Percentiles rank a stretch among this genome's conserved stretches.
phyloP scores from a whole-genome alignment of 1,140 invertebrate genomes.

The Macrobrachium rosenbergii region DNA sequence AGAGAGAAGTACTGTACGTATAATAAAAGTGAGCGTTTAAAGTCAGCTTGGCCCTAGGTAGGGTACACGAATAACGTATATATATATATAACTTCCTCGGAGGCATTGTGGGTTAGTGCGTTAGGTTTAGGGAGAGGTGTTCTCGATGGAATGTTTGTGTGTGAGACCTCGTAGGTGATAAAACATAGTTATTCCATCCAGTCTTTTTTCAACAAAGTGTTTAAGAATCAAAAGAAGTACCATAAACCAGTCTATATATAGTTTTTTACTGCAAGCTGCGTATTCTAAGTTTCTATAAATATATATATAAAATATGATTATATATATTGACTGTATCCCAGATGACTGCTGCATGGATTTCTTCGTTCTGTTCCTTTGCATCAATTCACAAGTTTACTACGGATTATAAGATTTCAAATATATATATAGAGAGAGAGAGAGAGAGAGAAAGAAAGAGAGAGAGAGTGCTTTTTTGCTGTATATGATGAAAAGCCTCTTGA shows the following conservation, averaged over 20 bases:
- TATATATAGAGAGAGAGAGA: background rate
- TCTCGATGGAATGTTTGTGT: conserved; percentile 30
- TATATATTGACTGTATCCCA: background rate
- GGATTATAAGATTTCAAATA: conserved; percentile 45
- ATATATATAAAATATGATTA: too few relatives aligned
- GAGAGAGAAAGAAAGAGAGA: too few relatives aligned
- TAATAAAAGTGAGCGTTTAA: too few relatives aligned
- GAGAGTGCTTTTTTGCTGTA: too few relatives aligned
- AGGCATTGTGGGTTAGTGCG: too few relatives aligned
- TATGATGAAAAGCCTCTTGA: too few relatives aligned
- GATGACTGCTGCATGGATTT: too few relatives aligned
- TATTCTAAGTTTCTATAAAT: conserved; percentile 39
- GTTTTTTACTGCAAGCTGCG: conserved; percentile 57
- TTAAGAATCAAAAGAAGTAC: conserved; percentile 54
- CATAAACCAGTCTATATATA: conserved; percentile 59
- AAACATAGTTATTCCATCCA: conserved; percentile 56
- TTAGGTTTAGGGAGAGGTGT: conserved; percentile 1
- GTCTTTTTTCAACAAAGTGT: conserved; percentile 52
- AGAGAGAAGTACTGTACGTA: too few relatives aligned
- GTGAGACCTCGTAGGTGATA: conserved; percentile 53
- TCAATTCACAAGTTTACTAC: conserved; percentile 28
- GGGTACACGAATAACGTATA: too few relatives aligned
- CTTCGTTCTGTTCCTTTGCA: conserved; percentile 32
- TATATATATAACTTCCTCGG: too few relatives aligned
- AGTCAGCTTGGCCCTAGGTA: too few relatives aligned